phyloP scores from a whole-genome alignment of 1,140 invertebrate species.

The Dolichoris vasculosae region DNA sequence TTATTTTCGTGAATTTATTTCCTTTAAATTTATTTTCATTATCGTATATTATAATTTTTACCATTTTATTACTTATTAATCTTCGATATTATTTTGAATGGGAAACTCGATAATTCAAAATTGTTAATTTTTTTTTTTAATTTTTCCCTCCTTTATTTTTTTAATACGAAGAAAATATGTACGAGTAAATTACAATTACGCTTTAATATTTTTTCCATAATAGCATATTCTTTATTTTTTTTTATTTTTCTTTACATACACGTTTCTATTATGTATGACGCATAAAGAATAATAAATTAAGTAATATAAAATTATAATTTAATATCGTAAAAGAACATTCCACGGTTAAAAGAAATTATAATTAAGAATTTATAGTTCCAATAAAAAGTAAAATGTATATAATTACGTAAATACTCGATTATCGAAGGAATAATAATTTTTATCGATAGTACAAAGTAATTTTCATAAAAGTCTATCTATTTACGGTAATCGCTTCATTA shows the following conservation, averaged over 20 bases:
- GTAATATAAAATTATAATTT: too few species aligned
- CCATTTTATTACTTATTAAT: neutral
- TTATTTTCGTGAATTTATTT: neutral
- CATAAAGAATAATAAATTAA: too few species aligned
- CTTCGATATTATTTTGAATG: neutral
- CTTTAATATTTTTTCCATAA: neutral
- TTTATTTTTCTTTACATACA: too few species aligned
- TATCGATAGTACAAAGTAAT: neutral
- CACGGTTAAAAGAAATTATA: too few species aligned
- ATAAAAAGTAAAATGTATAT: neutral
- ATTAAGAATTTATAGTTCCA: too few species aligned
- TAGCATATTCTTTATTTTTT: too few species aligned
- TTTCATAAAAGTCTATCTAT: neutral
- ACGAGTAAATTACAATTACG: neutral
- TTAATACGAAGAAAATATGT: neutral
- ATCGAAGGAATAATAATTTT: neutral
- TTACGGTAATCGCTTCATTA: constrained; percentile 23
- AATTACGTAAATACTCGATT: neutral
- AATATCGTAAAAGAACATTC: too few species aligned
- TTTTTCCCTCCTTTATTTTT: neutral
- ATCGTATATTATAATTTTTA: neutral
- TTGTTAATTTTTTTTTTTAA: neutral
- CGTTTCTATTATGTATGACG: too few species aligned
- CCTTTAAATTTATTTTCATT: neutral
- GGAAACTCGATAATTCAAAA: neutral